These are phyloP conservation scores for Papilio aristodemus DNA, from an alignment of 1,140 invertebrate genomes.

Conservation along the genomic window DNA sequence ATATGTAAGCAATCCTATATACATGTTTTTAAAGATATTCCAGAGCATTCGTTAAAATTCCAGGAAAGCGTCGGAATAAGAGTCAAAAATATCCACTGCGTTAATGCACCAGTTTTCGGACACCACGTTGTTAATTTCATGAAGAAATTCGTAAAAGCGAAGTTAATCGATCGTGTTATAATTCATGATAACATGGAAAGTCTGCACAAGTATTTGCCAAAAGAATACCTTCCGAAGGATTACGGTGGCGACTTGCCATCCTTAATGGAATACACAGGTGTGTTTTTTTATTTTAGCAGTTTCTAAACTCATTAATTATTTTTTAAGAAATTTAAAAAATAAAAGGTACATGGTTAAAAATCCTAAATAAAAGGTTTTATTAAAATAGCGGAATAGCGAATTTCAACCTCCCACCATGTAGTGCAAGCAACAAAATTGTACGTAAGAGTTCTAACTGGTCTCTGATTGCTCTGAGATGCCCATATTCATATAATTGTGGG, in stretches of 20 bases:
- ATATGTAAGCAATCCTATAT: too few relatives aligned
- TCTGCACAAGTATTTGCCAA: conserved; percentile 73
- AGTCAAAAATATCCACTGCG: conserved; percentile 51
- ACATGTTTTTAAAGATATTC: too few relatives aligned
- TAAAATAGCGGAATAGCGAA: too few relatives aligned
- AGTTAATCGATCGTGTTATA: conserved; percentile 71
- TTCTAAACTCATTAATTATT: too few relatives aligned
- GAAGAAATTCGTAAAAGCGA: conserved; percentile 74
- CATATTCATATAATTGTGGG: too few relatives aligned
- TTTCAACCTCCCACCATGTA: too few relatives aligned
- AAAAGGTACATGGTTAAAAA: too few relatives aligned
- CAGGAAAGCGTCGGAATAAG: conserved; percentile 58
- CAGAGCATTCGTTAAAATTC: conserved; percentile 34
- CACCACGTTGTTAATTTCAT: conserved; percentile 55
- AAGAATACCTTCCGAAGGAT: conserved; percentile 76
- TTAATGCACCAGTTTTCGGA: conserved; percentile 44
- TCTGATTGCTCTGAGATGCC: too few relatives aligned
- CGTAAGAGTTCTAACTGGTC: too few relatives aligned
- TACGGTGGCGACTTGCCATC: conserved; percentile 74
- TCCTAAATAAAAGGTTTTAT: too few relatives aligned
- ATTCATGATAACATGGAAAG: conserved; percentile 65
- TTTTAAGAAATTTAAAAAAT: too few relatives aligned
- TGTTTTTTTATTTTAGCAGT: conserved; percentile 19
- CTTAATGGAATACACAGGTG: conserved; percentile 58
- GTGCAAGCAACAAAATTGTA: too few relatives aligned